A percentile compares a stretch with the other conserved stretches of the same genome.
Evolutionary conservation across 1,140 invertebrate genomes (phyloP).

Genomic region (Drosophila malerkotliana): DNA sequence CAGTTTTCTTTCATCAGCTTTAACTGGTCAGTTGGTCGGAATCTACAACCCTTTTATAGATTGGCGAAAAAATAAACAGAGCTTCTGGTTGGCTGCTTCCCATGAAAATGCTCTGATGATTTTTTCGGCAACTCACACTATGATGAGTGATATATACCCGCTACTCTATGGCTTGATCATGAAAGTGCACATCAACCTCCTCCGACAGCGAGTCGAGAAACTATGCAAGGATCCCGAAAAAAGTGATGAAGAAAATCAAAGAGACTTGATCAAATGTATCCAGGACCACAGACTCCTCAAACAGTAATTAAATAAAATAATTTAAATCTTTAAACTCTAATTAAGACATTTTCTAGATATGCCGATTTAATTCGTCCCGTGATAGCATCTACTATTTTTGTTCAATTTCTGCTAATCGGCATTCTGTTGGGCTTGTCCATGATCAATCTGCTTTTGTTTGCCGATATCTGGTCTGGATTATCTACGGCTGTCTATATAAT

Average conservation of each 20-base stretch:
- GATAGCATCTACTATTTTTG: constrained; percentile 24
- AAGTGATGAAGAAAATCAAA: constrained; percentile 22
- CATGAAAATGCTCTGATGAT: neutral
- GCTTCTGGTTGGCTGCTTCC: neutral
- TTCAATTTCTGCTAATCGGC: constrained; percentile 52
- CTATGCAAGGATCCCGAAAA: constrained; percentile 30
- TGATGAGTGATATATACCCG: constrained; percentile 25
- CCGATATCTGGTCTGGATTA: constrained; percentile 26
- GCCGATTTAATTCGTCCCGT: constrained; percentile 25
- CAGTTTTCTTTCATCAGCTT: neutral
- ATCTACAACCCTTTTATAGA: neutral
- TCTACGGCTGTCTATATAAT: constrained; percentile 18
- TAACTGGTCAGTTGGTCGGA: neutral
- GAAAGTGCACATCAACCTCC: constrained; percentile 30
- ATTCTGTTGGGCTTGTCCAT: constrained; percentile 39
- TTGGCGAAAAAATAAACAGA: neutral
- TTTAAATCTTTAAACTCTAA: neutral
- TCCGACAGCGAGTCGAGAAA: constrained; percentile 22
- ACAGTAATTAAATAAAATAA: constrained; percentile 22
- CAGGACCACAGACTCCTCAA: constrained; percentile 43
- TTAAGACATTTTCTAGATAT: constrained; percentile 10
- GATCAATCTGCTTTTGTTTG: constrained; percentile 52
- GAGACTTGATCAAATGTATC: constrained; percentile 48
- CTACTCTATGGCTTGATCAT: constrained; percentile 27
- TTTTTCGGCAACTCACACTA: neutral